Evolutionary conservation across 2,113 vertebrate genomes (phyloP).

Genomic region (Pterocles orientalis): DNA sequence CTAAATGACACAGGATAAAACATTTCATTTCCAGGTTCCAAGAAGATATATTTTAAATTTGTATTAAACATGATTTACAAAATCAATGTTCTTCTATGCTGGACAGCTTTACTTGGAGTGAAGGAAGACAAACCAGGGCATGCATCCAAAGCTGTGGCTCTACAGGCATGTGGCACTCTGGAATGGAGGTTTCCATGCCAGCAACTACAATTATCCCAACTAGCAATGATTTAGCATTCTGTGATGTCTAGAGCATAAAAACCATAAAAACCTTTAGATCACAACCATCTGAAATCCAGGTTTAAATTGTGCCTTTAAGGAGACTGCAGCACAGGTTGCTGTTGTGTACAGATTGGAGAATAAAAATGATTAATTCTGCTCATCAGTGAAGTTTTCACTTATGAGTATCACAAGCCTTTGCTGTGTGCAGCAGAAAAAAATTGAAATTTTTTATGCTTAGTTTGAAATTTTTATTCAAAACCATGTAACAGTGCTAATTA

Average conservation of each 20-base stretch:
- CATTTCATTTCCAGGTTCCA: conserved; percentile 8
- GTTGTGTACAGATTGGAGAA: neutral
- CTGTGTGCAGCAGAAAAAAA: conserved; percentile 32
- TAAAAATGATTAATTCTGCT: conserved; percentile 57
- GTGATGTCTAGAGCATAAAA: neutral
- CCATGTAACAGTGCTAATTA: conserved; percentile 20
- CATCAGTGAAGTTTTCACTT: conserved; percentile 27
- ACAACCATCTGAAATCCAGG: conserved; percentile 24
- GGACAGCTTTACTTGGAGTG: neutral
- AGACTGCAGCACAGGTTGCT: conserved; percentile 50
- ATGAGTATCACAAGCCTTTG: conserved; percentile 24
- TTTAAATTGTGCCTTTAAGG: conserved; percentile 58
- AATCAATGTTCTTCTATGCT: conserved; percentile 15
- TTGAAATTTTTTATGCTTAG: conserved; percentile 27
- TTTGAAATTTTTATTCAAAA: conserved; percentile 54
- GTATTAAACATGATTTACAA: conserved; percentile 18
- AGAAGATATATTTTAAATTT: conserved; percentile 32
- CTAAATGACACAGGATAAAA: conserved; percentile 13
- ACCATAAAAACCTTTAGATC: conserved; percentile 7
- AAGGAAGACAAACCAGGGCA: conserved; percentile 47
- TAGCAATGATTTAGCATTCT: conserved; percentile 46
- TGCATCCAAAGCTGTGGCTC: conserved; percentile 14
- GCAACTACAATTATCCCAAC: conserved; percentile 40
- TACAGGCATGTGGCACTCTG: conserved; percentile 32
- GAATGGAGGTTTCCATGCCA: conserved; percentile 10